These are phyloP conservation scores for Melipona bicolor DNA, from an alignment of 2,888 invertebrate genomes.

Conservation along the genomic window DNA sequence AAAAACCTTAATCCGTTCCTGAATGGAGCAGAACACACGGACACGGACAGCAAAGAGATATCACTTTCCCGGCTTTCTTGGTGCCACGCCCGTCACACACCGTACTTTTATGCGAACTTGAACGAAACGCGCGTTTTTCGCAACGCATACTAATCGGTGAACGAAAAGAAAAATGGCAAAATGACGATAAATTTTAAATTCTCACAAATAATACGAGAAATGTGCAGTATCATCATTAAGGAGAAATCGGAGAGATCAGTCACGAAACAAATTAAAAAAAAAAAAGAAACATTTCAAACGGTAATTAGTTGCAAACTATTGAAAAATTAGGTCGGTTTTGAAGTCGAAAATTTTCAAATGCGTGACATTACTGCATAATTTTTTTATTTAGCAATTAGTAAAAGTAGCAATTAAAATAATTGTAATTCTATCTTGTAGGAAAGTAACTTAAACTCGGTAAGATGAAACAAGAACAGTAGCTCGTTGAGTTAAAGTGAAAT, in stretches of 20 bases:
- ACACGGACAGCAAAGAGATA: constrained; percentile 60
- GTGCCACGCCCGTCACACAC: constrained; percentile 69
- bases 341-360: not conserved
- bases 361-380: not conserved
- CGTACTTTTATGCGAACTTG: constrained; percentile 60
- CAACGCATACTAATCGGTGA: constrained; percentile 33
- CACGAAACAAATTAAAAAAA: too few relatives aligned
- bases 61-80: constrained; percentile 76
- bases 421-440: not conserved
- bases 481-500: not conserved
- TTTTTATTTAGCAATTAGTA: not conserved
- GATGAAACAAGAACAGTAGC: not conserved
- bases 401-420: not conserved
- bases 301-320: not conserved
- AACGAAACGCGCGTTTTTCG: constrained; percentile 36
- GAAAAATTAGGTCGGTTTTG: not conserved
- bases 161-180: not conserved
- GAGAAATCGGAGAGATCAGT: constrained; percentile 11
- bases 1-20: constrained; percentile 46
- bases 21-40: constrained; percentile 53
- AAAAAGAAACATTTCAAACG: not conserved
- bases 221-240: not conserved
- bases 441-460: not conserved
- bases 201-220: too few relatives aligned
- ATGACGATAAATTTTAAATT: not conserved